Percentiles rank a stretch among this genome's conserved stretches.
These are phyloP conservation scores for Diadumene lineata DNA, from an alignment of 92 coral and sea anemone genomes.

Conservation along the genomic window DNA sequence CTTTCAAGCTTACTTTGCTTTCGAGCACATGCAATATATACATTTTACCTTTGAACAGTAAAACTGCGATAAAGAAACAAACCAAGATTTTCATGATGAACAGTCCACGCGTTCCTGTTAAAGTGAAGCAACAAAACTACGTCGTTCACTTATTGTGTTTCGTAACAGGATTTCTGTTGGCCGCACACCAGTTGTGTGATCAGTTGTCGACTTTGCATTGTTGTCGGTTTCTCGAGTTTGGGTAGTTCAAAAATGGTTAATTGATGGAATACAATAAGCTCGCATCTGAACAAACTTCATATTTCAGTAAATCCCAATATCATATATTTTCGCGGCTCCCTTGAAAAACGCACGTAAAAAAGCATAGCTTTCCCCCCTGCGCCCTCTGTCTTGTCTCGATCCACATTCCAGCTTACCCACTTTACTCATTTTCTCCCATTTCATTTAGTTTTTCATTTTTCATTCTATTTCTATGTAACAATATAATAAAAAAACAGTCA, in stretches of 20 bases:
- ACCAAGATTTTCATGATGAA: not conserved
- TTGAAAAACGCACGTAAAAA: too few species aligned
- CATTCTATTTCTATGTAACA: not conserved
- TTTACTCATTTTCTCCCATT: not conserved
- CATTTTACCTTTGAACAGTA: not conserved
- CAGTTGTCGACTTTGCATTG: too few species aligned
- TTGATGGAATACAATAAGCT: not conserved
- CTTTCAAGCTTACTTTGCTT: not conserved
- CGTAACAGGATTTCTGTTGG: too few species aligned
- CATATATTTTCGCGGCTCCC: too few species aligned
- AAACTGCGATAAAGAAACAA: not conserved
- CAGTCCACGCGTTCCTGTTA: not conserved
- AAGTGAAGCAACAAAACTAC: too few species aligned
- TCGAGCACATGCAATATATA: too few species aligned
- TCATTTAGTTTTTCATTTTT: not conserved
- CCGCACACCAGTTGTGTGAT: not conserved
- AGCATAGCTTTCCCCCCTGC: too few species aligned
- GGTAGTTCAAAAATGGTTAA: not conserved
- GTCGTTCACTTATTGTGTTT: too few species aligned
- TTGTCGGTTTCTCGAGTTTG: too few species aligned
- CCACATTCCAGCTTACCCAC: too few species aligned
- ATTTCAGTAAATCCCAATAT: too few species aligned
- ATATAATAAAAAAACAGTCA: not conserved
- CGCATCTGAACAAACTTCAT: not conserved
- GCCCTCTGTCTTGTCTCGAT: too few species aligned